Evolutionary conservation across 1,140 invertebrate species (phyloP).

Genomic region (Vollenhovia emeryi): DNA sequence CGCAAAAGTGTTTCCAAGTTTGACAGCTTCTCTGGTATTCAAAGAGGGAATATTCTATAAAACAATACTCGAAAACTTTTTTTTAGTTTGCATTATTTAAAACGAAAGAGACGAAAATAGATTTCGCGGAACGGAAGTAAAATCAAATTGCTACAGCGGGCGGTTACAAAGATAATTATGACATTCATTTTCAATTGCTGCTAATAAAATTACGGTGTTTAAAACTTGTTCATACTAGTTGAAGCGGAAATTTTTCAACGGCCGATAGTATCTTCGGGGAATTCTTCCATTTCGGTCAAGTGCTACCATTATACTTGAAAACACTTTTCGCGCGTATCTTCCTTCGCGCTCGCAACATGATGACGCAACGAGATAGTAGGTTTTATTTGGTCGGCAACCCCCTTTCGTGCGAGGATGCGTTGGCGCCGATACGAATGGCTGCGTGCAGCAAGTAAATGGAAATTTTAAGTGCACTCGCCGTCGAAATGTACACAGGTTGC

Average conservation of each 20-base stretch:
- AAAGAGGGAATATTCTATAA: background rate
- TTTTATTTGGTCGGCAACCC: constrained; percentile 9
- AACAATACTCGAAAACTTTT: background rate
- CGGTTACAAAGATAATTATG: constrained; percentile 23
- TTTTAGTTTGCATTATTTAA: background rate
- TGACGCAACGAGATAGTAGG: background rate
- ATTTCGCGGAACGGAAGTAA: too few relatives aligned
- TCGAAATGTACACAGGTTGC: constrained; percentile 52
- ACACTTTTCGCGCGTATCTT: constrained; percentile 62
- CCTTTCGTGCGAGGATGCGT: constrained; percentile 48
- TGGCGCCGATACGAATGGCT: constrained; percentile 59
- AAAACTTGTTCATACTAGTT: background rate
- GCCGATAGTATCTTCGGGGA: constrained; percentile 41
- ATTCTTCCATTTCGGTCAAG: constrained; percentile 66
- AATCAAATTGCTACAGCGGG: background rate
- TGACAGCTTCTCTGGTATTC: background rate
- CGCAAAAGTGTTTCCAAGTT: constrained; percentile 1
- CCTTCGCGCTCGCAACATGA: background rate
- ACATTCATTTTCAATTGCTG: background rate
- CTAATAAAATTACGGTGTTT: background rate
- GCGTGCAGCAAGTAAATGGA: constrained; percentile 71
- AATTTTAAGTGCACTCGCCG: constrained; percentile 74
- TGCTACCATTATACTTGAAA: constrained; percentile 65
- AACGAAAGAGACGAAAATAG: background rate
- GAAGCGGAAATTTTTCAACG: background rate